phyloP scores from a whole-genome alignment of 2,888 invertebrate genomes.

The Orthosia gothica region DNA sequence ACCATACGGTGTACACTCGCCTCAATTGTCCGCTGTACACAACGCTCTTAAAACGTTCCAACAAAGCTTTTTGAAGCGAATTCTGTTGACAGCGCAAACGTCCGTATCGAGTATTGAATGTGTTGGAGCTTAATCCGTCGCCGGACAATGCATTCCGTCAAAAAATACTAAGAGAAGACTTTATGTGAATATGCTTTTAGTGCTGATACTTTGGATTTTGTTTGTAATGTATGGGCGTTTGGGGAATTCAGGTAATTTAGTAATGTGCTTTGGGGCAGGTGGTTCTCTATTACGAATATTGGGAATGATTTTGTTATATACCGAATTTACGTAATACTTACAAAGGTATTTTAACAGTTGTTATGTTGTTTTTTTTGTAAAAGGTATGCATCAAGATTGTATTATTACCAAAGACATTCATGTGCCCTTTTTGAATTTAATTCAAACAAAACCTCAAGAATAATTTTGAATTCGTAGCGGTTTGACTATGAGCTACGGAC shows the following conservation, averaged over 20 bases:
- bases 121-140: conserved; percentile 70
- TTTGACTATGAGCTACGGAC: background rate
- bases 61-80: conserved; percentile 71
- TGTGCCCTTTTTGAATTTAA: background rate
- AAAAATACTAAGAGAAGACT: conserved; percentile 56
- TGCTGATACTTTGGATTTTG: conserved; percentile 29
- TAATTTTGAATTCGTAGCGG: background rate
- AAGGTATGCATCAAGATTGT: background rate
- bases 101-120: conserved; percentile 68
- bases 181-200: conserved; percentile 46
- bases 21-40: conserved; percentile 61
- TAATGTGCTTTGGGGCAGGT: conserved; percentile 15
- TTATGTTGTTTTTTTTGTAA: background rate
- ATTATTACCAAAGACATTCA: too few relatives aligned
- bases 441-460: background rate
- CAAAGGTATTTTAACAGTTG: background rate
- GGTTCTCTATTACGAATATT: conserved; percentile 1
- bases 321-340: background rate
- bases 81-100: conserved; percentile 70
- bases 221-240: conserved; percentile 14
- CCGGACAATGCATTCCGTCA: conserved; percentile 63
- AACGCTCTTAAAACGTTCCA: conserved; percentile 72
- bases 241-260: conserved; percentile 9
- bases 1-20: conserved; percentile 45
- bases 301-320: background rate